Conservation (phyloP, 2,888 invertebrate genomes). For the Prosopocoilus inquinatus region DNA sequence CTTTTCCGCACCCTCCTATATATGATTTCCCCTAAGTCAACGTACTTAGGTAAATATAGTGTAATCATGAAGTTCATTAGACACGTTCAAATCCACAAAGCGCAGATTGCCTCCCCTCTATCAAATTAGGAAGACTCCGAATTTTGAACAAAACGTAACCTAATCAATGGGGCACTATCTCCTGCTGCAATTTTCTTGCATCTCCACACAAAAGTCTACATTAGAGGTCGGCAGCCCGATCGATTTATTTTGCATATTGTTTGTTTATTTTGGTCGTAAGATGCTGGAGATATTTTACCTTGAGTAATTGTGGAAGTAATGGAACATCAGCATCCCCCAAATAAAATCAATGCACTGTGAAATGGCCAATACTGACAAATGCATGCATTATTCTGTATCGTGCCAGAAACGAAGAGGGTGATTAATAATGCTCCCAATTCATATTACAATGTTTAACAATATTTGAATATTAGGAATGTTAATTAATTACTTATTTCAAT, state of each 20-base stretch:
- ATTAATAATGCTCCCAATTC: background rate
- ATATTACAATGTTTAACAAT: too few relatives aligned
- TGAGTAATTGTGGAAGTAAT: background rate
- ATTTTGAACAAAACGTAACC: background rate
- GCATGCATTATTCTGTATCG: constrained; percentile 20
- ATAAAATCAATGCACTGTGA: constrained; percentile 45
- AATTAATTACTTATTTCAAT: too few relatives aligned
- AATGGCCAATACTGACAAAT: constrained; percentile 44
- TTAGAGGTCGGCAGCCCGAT: too few relatives aligned
- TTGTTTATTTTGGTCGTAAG: too few relatives aligned
- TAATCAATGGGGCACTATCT: background rate
- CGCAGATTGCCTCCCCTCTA: constrained; percentile 4
- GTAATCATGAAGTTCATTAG: constrained; percentile 50
- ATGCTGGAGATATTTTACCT: too few relatives aligned
- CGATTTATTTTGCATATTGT: too few relatives aligned
- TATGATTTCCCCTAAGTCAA: constrained; percentile 19
- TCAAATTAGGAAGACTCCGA: background rate
- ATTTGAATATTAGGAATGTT: too few relatives aligned
- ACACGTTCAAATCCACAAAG: constrained; percentile 33
- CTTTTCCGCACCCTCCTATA: constrained; percentile 16
- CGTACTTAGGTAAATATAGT: constrained; percentile 46
- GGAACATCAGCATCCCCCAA: constrained; percentile 24
- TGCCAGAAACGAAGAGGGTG: background rate
- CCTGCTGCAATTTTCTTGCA: too few relatives aligned
- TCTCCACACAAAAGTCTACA: too few relatives aligned